A percentile compares a stretch with the other conserved stretches of the same genome.
Conservation (phyloP, 92 coral and sea anemone species). For the Galaxea fascicularis region DNA sequence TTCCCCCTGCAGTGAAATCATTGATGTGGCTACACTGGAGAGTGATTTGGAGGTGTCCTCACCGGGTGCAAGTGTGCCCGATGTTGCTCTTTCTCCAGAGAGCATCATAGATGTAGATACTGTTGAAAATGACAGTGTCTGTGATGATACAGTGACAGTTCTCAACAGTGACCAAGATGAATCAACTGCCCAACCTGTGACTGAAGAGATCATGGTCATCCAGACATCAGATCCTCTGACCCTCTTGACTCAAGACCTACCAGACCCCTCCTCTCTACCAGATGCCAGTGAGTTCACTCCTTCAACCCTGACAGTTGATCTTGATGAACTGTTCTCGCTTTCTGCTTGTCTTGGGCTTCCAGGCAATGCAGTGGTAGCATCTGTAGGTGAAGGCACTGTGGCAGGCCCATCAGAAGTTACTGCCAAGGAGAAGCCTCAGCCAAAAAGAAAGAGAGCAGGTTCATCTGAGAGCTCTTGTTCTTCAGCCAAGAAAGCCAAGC, state of each 20-base stretch:
- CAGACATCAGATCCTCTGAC: constrained; percentile 54
- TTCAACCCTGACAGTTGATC: constrained; percentile 30
- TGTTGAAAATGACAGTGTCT: background rate
- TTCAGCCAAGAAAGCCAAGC: constrained; percentile 56
- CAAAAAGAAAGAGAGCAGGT: constrained; percentile 32
- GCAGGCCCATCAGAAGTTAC: background rate
- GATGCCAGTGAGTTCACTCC: constrained; percentile 2
- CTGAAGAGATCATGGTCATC: constrained; percentile 63
- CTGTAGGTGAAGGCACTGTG: background rate
- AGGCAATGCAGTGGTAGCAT: background rate
- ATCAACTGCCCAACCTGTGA: background rate
- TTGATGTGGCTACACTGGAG: constrained; percentile 16
- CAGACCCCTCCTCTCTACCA: constrained; percentile 7
- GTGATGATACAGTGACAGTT: background rate
- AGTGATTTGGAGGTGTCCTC: constrained; percentile 12
- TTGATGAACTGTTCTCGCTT: constrained; percentile 27
- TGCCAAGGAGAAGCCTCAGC: background rate
- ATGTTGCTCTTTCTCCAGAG: constrained; percentile 29
- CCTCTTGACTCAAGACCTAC: constrained; percentile 29
- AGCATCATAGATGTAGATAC: constrained; percentile 24
- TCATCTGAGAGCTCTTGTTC: constrained; percentile 6
- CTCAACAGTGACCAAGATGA: background rate
- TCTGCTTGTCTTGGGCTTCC: constrained; percentile 17
- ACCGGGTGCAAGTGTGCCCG: constrained; percentile 4
- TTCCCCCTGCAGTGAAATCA: constrained; percentile 49